phyloP scores from a whole-genome alignment of 2,797 vertebrate species.

The Myotis pilosus region DNA sequence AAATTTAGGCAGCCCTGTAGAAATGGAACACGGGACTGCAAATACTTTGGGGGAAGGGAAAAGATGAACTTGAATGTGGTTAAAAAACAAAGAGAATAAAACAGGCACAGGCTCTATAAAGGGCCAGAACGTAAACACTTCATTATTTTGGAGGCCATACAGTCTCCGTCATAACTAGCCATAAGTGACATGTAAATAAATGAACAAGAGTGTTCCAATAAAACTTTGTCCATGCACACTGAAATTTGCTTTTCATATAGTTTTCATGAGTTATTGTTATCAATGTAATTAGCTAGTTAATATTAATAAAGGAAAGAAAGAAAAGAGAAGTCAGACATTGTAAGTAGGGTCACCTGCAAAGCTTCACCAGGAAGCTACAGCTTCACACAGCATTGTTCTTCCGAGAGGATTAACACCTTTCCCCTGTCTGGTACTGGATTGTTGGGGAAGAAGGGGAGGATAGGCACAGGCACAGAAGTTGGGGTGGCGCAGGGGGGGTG shows the following conservation, averaged over 20 bases:
- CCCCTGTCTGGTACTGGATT: not conserved
- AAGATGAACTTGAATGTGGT: not conserved
- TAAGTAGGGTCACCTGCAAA: not conserved
- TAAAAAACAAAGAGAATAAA: slow-evolving; percentile 26
- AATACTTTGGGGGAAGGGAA: not conserved
- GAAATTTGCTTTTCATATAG: not conserved
- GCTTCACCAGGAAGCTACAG: not conserved
- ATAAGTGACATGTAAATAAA: not conserved
- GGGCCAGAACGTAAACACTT: not conserved
- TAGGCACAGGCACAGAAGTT: not conserved
- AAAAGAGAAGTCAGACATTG: not conserved
- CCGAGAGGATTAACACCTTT: not conserved
- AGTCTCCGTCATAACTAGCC: not conserved
- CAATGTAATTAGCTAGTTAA: not conserved
- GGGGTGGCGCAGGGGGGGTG: not conserved
- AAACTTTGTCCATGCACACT: not conserved
- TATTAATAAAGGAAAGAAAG: not conserved
- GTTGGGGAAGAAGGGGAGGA: not conserved
- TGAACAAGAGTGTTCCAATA: not conserved
- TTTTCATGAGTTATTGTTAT: not conserved
- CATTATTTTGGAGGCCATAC: not conserved
- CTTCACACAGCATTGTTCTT: not conserved
- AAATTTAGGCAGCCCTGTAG: not conserved
- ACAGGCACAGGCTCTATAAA: not conserved
- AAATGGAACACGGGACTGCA: not conserved